Evolutionary conservation across 2,888 invertebrate species (phyloP).

Genomic region (Subacronicta megacephala): DNA sequence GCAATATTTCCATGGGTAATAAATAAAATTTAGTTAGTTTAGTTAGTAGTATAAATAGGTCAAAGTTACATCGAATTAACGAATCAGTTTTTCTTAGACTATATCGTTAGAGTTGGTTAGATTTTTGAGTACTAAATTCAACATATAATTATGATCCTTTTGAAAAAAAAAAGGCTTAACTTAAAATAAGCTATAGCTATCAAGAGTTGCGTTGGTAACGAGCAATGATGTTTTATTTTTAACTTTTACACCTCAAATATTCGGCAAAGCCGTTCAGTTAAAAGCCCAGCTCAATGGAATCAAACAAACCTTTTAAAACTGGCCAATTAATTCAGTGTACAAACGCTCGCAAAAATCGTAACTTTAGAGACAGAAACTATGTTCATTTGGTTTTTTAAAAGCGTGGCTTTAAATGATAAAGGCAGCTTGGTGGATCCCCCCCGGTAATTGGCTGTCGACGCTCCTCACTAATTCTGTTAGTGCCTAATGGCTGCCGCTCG

Average conservation of each 20-base stretch:
- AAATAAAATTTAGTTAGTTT: too few species aligned
- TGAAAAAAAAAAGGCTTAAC: too few species aligned
- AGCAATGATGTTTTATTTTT: not conserved
- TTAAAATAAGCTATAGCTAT: too few species aligned
- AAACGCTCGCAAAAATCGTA: not conserved
- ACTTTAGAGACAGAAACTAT: constrained; percentile 3
- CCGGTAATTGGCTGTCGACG: constrained; percentile 62
- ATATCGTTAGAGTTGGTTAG: too few species aligned
- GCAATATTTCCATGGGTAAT: not conserved
- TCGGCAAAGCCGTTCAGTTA: constrained; percentile 16
- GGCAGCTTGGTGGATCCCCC: constrained; percentile 22
- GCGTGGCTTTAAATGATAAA: constrained; percentile 35
- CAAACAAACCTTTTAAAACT: constrained; percentile 20
- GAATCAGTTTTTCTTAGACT: too few species aligned
- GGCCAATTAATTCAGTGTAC: constrained; percentile 14
- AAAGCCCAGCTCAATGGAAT: constrained; percentile 4
- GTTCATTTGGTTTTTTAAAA: constrained; percentile 22
- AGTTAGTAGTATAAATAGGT: too few species aligned
- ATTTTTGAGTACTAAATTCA: too few species aligned
- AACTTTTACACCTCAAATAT: constrained; percentile 12
- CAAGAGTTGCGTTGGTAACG: not conserved
- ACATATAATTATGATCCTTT: too few species aligned
- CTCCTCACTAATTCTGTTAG: constrained; percentile 70
- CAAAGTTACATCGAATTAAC: too few species aligned
- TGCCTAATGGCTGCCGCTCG: constrained; percentile 68